Base-by-base conservation (phyloP, 2,797 vertebrate species). In the Merluccius polli region DNA sequence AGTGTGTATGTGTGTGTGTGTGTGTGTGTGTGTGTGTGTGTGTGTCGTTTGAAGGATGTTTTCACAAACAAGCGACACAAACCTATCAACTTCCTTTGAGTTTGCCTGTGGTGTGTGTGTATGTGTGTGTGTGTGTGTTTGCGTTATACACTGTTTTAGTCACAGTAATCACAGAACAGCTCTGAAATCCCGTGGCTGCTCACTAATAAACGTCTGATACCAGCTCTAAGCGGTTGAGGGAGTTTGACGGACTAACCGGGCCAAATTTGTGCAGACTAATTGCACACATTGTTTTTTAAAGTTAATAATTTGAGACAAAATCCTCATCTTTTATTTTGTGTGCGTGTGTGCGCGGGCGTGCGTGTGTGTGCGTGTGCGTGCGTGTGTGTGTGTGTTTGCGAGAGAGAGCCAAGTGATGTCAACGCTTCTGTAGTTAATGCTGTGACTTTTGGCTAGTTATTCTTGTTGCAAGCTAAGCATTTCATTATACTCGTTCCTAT, bases 21-120 rank as follows among this genome's bases (percentile, higher is more conserved):
- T 73, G 8, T 32, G 74, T 44, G 74, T 18, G 70, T 73, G 65
- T 32, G 70, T 16, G 77, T 27, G 48, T 30, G 68, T 70, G 48
- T 63, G 1, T 63, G 69, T 63, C 15, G 74, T 52, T 48, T 70
- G 44, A 70, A 72, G 44, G 36, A 32, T 35, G 31, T 81, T 76
- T 36, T 78, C 65, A 70, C 77, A 82, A 79, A 83, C 65, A 75
- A 85, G 80, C 77, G 32, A 78, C 79, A 80, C 71, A 76, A 75
- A 80, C 73, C 75, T 81, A 86, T 86, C 81, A 80, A 79, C 85
- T 83, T 77, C 75, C 78, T 75, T 74, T 78, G 84, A 78, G 80
- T 86, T 79, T 74, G 73, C 84, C 78, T 82, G 65, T 71, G 74
- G 69, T 82, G 65, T 35, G 73, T 71, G 31, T 73, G 70, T 73